A percentile compares a stretch with the other conserved stretches of the same genome.
Evolutionary conservation across 2,797 vertebrate genomes (phyloP).

Genomic region (Anniella stebbinsi): DNA sequence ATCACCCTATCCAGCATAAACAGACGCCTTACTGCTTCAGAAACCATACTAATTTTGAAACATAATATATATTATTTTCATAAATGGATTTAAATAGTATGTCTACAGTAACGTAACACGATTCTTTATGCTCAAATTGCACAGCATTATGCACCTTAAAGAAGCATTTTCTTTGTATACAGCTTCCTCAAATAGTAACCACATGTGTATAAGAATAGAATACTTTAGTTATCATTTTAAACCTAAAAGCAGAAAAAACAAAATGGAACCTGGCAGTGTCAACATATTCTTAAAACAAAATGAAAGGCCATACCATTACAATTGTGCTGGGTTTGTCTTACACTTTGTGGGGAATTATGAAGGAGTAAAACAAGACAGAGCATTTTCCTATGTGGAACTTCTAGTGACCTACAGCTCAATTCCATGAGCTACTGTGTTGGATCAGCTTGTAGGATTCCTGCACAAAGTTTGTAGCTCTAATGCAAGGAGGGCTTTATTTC

Average conservation of each 20-base stretch:
- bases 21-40: constrained; percentile 9
- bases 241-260: background rate
- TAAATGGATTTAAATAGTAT: constrained; percentile 19
- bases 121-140: background rate
- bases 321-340: background rate
- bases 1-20: background rate
- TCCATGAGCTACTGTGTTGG: too few species aligned
- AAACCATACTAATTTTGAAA: constrained; percentile 32
- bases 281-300: constrained; percentile 31
- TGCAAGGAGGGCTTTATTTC: background rate
- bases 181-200: constrained; percentile 48
- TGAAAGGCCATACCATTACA: background rate
- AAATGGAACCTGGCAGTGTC: constrained; percentile 20
- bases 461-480: background rate
- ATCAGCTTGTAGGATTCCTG: background rate
- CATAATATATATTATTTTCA: constrained; percentile 43
- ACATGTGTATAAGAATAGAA: constrained; percentile 46
- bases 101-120: constrained; percentile 21
- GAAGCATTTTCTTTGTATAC: constrained; percentile 47
- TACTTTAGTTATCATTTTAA: constrained; percentile 19
- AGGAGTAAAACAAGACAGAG: background rate
- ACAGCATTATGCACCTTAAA: background rate
- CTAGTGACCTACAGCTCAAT: background rate
- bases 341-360: background rate
- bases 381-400: background rate